Evolutionary conservation across 2,888 invertebrate genomes (phyloP), one percentile per base, ranked within the genome.

Genomic region (Sisyra nigra): DNA sequence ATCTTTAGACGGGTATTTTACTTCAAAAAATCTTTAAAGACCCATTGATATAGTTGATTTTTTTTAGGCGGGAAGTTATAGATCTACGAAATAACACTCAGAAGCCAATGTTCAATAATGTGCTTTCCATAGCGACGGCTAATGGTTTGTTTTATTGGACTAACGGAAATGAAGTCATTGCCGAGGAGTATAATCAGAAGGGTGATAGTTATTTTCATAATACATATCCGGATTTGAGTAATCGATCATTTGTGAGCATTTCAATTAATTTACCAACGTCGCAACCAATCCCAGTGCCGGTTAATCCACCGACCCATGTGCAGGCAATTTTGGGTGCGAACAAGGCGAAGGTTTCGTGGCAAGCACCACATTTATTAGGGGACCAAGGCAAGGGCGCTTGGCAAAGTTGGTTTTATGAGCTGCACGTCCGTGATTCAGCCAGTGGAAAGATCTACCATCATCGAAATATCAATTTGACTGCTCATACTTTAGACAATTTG

Each of bases 131-230:
- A 46, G 80, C 81, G 0, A 75, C 74, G 55, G 80, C 80, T 3
- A 77, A 80, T 54, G 80, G 80, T 6, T 68, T 81, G 9, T 87
- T 89, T 56, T 88, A 84, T 56, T 91, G 89, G 87, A 87, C 86
- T 0, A 81, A 84, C 54, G 86, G 84, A 0, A 68, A 72, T 41
- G 75, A 78, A 54, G 74, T 88, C 48, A 68, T 81, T 37, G 76
- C 76, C 10, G 91, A 92, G 59, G 87, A 85, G 54, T 83, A 82
- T 57, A 82, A 78, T 53, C 63, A 67, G 1, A 69, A 68, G 36
- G 72, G 72, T 41, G 69, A 80, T 49, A 74, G 71, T 54, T 88
- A 81, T 55, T 84, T 78, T 54, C 86, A 87, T 55, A 87, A 84
- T 56, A 72, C 76, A 36, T 82, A 76, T 55, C 77, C 78, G 3